Evolutionary conservation across 2,888 invertebrate genomes (phyloP), one percentile per base, ranked within the genome.

Genomic region (Drosophila neotestacea): DNA sequence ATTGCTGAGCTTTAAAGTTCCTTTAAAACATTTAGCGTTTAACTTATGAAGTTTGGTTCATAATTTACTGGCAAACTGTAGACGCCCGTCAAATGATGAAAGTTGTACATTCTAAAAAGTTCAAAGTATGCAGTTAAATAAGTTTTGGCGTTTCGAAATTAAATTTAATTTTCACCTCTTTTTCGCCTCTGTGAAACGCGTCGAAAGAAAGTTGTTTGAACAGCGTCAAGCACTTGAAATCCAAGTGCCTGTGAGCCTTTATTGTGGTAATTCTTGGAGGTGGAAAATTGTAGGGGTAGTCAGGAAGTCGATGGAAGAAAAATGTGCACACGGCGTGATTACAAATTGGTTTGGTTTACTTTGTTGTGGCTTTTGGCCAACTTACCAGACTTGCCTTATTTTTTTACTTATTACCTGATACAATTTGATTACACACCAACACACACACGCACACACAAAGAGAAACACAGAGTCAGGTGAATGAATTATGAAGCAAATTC

Each of bases 351-450:
- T 61, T 60, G 68, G 72, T 52, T 65, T 58, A 61, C 88, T 84
- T 84, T 84, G 87, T 71, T 84, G 83, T 74, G 83, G 83, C 66
- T 80, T 76, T 63, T 68, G 50, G 52, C 50, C 59, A 65, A 70
- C 61, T 48, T 72, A 10, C 36, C 13, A 28, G 28, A 4, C 28
- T 13, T 58, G n/a, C 34, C 41, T 47, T 62, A 55, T 34, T 65
- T 56, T 54, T 50, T 28, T 58, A 61, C 63, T 60, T 79, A 72
- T 67, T 77, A 61, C 80, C 64, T 62, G 64, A 67, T 79, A 60
- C 67, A 76, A 68, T 81, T 85, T 87, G 73, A 81, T 72, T 71
- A 75, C 62, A 38, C 44, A 27, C 38, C 41, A 50, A 69, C 13
- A 28, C 9, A 22, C 32, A 32, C 22, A 48, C 11, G 9, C 5